Evolutionary conservation across 2,888 invertebrate genomes (phyloP).

Genomic region (Drosophila recens): DNA sequence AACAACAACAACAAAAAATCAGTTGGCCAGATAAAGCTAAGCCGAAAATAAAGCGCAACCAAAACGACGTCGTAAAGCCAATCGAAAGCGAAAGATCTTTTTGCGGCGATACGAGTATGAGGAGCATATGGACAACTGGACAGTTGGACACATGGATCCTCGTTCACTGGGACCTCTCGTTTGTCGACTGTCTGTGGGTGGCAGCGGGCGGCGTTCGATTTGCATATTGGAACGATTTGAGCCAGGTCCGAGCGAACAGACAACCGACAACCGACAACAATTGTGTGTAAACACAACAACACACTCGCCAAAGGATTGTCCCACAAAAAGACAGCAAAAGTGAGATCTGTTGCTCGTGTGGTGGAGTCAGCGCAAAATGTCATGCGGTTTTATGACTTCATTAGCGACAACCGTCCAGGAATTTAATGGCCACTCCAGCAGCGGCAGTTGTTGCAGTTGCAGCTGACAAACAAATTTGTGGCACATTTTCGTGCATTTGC

Average conservation of each 20-base stretch:
- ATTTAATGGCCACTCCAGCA: constrained; percentile 64
- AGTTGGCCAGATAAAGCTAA: constrained; percentile 65
- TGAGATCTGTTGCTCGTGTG: constrained; percentile 59
- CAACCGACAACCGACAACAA: constrained; percentile 46
- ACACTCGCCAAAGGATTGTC: constrained; percentile 55
- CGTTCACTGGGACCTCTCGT: constrained; percentile 24
- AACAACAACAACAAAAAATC: constrained; percentile 56
- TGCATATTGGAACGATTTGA: constrained; percentile 80
- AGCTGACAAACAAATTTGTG: constrained; percentile 73
- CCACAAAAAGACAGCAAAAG: constrained; percentile 48
- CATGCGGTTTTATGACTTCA: constrained; percentile 85
- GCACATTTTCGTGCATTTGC: constrained; percentile 70
- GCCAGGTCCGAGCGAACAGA: constrained; percentile 44
- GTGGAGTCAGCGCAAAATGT: constrained; percentile 73
- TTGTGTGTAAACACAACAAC: constrained; percentile 58
- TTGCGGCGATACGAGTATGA: constrained; percentile 46
- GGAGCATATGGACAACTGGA: constrained; percentile 25
- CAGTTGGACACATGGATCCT: constrained; percentile 67
- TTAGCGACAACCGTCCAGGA: constrained; percentile 77
- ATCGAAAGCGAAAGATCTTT: constrained; percentile 77
- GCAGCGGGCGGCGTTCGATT: constrained; percentile 69
- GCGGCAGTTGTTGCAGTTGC: constrained; percentile 14
- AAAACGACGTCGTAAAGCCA: constrained; percentile 59
- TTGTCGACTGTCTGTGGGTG: constrained; percentile 70
- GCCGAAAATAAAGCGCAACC: constrained; percentile 61